Evolutionary conservation across 2,113 vertebrate species (phyloP).

Genomic region (Anoplopoma fimbria): DNA sequence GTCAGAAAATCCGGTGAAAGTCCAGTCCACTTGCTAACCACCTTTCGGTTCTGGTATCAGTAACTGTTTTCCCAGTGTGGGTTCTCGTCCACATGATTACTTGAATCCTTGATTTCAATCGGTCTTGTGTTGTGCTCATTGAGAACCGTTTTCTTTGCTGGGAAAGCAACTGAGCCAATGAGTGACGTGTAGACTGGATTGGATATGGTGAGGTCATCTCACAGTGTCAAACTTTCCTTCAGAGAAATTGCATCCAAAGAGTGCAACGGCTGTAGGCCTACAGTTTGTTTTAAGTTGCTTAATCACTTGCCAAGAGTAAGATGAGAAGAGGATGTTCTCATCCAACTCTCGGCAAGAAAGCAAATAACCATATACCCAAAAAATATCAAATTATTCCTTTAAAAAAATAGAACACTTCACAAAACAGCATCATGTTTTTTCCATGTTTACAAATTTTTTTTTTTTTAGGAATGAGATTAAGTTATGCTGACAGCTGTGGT

Average conservation of each 20-base stretch:
- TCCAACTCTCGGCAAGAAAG: background rate
- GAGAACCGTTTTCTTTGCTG: background rate
- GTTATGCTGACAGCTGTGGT: background rate
- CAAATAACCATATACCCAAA: too few relatives aligned
- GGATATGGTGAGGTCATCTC: background rate
- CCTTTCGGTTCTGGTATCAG: background rate
- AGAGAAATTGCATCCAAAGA: background rate
- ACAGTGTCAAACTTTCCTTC: background rate
- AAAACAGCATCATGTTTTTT: background rate
- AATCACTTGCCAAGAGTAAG: background rate
- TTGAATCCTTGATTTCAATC: background rate
- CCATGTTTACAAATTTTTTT: background rate
- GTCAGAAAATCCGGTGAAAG: background rate
- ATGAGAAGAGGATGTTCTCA: background rate
- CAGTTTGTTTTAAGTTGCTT: background rate
- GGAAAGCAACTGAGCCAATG: background rate
- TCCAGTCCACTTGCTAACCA: background rate
- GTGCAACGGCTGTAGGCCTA: background rate
- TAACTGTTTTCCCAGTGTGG: background rate
- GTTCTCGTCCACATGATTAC: background rate
- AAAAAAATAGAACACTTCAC: background rate
- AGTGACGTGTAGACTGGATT: background rate
- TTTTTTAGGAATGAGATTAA: background rate
- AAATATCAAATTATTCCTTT: background rate
- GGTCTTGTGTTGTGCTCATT: background rate